These are phyloP conservation scores for Pelodytes ibericus DNA, from an alignment of 2,797 vertebrate species.

Conservation along the genomic window DNA sequence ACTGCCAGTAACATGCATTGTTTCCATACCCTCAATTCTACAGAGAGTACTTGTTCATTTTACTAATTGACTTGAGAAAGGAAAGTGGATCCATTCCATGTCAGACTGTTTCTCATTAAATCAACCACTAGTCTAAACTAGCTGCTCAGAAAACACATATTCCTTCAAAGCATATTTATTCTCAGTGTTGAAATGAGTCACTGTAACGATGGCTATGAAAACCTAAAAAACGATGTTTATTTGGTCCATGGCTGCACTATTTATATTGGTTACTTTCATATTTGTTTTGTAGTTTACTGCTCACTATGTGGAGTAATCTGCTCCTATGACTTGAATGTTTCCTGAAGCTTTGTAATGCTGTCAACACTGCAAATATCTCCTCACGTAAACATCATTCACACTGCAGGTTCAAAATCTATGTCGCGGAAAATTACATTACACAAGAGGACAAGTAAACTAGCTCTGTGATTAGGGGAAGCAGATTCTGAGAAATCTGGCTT, in stretches of 20 bases:
- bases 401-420: slow-evolving; percentile 1
- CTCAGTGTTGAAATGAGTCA: slow-evolving; percentile 37
- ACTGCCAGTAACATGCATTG: not conserved
- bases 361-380: slow-evolving; percentile 23
- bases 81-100: not conserved
- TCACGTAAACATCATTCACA: slow-evolving; percentile 30
- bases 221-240: slow-evolving; percentile 39
- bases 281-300: slow-evolving; percentile 34
- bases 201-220: slow-evolving; percentile 25
- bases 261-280: slow-evolving; percentile 47
- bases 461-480: not conserved
- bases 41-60: not conserved
- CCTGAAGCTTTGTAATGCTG: slow-evolving; percentile 29
- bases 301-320: slow-evolving; percentile 38
- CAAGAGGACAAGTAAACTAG: not conserved
- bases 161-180: slow-evolving; percentile 29
- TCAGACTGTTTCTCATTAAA: slow-evolving; percentile 19
- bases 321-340: slow-evolving; percentile 33
- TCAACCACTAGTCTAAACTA: slow-evolving; percentile 23
- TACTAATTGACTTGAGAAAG: slow-evolving; percentile 3
- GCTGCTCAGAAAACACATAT: slow-evolving; percentile 17
- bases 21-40: not conserved
- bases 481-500: not conserved
- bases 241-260: slow-evolving; percentile 34
- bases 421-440: not conserved